phyloP scores from a whole-genome alignment of 1,140 invertebrate species.

The Bombus confusus region DNA sequence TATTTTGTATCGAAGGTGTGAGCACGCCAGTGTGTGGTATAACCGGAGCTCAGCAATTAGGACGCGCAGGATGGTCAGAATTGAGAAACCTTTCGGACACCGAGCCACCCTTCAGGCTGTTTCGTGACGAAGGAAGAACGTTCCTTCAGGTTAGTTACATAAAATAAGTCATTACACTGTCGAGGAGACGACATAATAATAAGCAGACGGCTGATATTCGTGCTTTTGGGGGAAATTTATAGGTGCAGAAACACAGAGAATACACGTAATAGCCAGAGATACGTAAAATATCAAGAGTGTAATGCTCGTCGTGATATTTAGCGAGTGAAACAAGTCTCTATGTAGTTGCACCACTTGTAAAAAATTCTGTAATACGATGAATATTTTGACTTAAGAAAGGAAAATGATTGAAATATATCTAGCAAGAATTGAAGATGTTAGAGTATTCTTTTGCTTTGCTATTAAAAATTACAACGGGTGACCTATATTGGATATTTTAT shows the following conservation, averaged over 20 bases:
- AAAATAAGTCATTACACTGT: constrained; percentile 31
- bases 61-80: constrained; percentile 89
- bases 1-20: constrained; percentile 85
- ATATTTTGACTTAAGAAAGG: no score
- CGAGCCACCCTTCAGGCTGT: constrained; percentile 91
- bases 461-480: no score
- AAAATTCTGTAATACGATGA: no score
- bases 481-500: no score
- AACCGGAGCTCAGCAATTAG: constrained; percentile 91
- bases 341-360: no score
- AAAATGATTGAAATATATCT: no score
- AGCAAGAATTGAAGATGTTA: no score
- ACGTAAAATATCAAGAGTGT: not conserved
- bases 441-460: no score
- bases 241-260: no score
- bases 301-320: not conserved
- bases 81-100: constrained; percentile 88
- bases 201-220: no score
- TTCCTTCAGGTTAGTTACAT: constrained; percentile 86
- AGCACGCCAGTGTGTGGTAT: constrained; percentile 92
- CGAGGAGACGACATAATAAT: not conserved
- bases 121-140: constrained; percentile 90
- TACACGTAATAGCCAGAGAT: not conserved
- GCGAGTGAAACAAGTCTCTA: no score
- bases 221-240: no score